Evolutionary conservation across 1,140 invertebrate species (phyloP).

Genomic region (Archivesica marissinica): DNA sequence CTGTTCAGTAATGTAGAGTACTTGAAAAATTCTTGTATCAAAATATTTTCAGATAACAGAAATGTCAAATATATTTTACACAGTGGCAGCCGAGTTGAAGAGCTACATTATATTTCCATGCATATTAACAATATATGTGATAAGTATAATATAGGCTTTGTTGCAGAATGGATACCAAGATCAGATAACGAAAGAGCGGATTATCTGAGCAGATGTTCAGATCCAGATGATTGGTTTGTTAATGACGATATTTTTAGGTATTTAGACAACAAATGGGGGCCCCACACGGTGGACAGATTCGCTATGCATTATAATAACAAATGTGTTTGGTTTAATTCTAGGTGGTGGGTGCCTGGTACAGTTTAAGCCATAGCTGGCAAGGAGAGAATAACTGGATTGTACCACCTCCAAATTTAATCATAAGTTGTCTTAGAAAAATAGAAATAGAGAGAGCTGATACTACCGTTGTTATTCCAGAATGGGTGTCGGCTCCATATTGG

Average conservation of each 20-base stretch:
- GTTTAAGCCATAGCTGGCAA: too few relatives aligned
- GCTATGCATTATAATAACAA: neutral
- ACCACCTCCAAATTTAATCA: neutral
- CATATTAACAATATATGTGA: neutral
- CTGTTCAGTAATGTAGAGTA: neutral
- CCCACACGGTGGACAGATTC: too few relatives aligned
- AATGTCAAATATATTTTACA: too few relatives aligned
- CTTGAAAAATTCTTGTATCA: neutral
- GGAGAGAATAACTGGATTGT: neutral
- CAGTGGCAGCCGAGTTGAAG: neutral
- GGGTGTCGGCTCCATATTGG: constrained; percentile 5
- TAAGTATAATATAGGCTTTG: constrained; percentile 1
- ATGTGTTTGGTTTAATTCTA: neutral
- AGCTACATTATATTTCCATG: neutral
- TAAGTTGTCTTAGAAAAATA: neutral
- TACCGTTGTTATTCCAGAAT: neutral
- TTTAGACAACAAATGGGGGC: neutral
- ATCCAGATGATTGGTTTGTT: neutral
- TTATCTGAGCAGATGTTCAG: neutral
- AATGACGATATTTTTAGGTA: too few relatives aligned
- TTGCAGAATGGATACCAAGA: neutral
- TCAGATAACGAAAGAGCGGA: too few relatives aligned
- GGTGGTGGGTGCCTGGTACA: neutral
- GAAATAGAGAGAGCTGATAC: neutral
- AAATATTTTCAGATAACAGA: too few relatives aligned